phyloP scores from a whole-genome alignment of 2,113 vertebrate species.

The Stigmatopora nigra region DNA sequence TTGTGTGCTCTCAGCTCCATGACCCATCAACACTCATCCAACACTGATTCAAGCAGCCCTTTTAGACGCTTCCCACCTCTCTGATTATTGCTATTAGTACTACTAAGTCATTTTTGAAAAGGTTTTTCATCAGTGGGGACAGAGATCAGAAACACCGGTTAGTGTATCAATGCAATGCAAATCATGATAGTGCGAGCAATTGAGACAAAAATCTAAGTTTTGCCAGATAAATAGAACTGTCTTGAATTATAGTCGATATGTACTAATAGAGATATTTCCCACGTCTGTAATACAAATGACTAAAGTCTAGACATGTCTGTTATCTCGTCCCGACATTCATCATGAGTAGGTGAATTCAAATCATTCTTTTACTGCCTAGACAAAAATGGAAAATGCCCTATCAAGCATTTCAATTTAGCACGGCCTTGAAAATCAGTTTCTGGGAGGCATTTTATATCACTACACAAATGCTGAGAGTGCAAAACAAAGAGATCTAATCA shows the following conservation, averaged over 20 bases:
- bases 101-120: background rate
- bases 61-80: slow-evolving; percentile 14
- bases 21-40: slow-evolving; percentile 46
- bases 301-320: no score
- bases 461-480: slow-evolving; percentile 19
- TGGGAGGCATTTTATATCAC: slow-evolving; percentile 4
- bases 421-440: slow-evolving; percentile 36
- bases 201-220: slow-evolving; percentile 1
- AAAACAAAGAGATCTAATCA: background rate
- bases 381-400: slow-evolving; percentile 11
- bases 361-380: background rate
- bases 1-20: slow-evolving; percentile 25
- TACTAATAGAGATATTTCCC: no score
- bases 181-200: background rate
- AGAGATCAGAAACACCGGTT: background rate
- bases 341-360: background rate
- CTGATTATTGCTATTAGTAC: slow-evolving; percentile 2
- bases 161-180: background rate
- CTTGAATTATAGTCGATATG: no score
- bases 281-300: no score
- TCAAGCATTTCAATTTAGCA: slow-evolving; percentile 48
- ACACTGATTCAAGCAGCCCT: slow-evolving; percentile 20
- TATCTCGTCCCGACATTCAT: no score
- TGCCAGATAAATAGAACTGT: background rate
- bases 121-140: background rate